These are phyloP conservation scores for Tauraco erythrolophus DNA, from an alignment of 2,113 vertebrate genomes.

Conservation along the genomic window DNA sequence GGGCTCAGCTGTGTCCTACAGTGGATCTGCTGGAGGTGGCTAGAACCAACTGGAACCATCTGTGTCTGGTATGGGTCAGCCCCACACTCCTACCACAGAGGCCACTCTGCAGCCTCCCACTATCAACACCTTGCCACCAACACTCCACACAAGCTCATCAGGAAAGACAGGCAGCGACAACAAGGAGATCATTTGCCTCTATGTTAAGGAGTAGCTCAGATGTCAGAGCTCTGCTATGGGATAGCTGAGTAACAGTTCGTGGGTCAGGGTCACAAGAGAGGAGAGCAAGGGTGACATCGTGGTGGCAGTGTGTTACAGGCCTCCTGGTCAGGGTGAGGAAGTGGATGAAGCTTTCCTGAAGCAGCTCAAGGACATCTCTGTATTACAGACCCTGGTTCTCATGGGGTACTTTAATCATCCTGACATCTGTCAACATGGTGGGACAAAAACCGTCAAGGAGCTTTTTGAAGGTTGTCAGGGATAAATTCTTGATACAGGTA, in stretches of 20 bases:
- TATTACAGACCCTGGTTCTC: not conserved
- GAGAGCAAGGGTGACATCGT: not conserved
- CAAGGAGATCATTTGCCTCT: not conserved
- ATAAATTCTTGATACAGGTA: no score
- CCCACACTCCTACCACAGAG: not conserved
- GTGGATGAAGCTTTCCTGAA: not conserved
- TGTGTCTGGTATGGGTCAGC: not conserved
- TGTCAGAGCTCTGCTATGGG: not conserved
- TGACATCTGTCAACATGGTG: not conserved
- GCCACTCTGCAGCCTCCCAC: not conserved
- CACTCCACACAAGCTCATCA: not conserved
- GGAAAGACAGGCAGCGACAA: not conserved
- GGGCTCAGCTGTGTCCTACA: not conserved
- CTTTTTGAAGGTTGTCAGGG: not conserved
- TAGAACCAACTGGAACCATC: not conserved
- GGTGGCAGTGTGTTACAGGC: not conserved
- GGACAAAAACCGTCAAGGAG: not conserved
- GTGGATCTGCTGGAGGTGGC: not conserved
- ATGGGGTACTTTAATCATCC: not conserved
- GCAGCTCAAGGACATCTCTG: not conserved
- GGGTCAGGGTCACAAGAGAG: no score
- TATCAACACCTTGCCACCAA: not conserved
- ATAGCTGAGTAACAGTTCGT: not conserved
- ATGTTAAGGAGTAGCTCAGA: not conserved
- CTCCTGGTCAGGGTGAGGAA: not conserved